Percentiles rank a stretch among this genome's conserved stretches.
phyloP scores from a whole-genome alignment of 1,140 invertebrate species.

The Atopsyche davidsoni region DNA sequence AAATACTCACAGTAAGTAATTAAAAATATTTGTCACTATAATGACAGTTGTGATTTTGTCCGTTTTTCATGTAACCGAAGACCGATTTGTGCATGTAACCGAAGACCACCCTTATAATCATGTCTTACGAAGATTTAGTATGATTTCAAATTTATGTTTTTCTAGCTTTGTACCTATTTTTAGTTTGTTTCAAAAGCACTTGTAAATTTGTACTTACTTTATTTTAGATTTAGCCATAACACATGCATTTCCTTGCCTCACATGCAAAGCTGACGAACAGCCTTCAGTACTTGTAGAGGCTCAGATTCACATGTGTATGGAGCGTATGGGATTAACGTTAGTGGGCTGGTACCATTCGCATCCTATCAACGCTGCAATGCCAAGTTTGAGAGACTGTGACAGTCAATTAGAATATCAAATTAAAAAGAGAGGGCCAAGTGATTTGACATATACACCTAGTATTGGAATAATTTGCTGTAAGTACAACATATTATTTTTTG shows the following conservation, averaged over 20 bases:
- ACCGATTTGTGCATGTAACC: no score
- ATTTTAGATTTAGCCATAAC: slow-evolving; percentile 75
- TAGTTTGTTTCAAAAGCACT: slow-evolving; percentile 1
- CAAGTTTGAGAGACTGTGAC: slow-evolving; percentile 84
- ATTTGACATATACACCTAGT: slow-evolving; percentile 86
- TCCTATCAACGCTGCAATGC: slow-evolving; percentile 79
- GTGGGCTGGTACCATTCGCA: slow-evolving; percentile 98
- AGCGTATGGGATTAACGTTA: slow-evolving; percentile 70
- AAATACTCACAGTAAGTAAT: slow-evolving; percentile 80
- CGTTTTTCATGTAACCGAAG: background rate
- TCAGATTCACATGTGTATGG: slow-evolving; percentile 77
- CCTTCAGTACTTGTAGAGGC: slow-evolving; percentile 65
- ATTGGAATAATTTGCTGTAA: slow-evolving; percentile 89
- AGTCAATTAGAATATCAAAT: slow-evolving; percentile 92
- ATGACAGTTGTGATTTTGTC: background rate
- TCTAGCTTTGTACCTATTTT: background rate
- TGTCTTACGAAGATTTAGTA: no score
- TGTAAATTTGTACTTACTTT: no score
- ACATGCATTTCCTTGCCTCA: slow-evolving; percentile 84
- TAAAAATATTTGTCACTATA: slow-evolving; percentile 3
- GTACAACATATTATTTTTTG: slow-evolving; percentile 30
- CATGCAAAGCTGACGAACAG: slow-evolving; percentile 70
- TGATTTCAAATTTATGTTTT: no score
- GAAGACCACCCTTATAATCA: no score
- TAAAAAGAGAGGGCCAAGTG: slow-evolving; percentile 83